Evolutionary conservation across 2,888 invertebrate genomes (phyloP).

Genomic region (Operophtera brumata): DNA sequence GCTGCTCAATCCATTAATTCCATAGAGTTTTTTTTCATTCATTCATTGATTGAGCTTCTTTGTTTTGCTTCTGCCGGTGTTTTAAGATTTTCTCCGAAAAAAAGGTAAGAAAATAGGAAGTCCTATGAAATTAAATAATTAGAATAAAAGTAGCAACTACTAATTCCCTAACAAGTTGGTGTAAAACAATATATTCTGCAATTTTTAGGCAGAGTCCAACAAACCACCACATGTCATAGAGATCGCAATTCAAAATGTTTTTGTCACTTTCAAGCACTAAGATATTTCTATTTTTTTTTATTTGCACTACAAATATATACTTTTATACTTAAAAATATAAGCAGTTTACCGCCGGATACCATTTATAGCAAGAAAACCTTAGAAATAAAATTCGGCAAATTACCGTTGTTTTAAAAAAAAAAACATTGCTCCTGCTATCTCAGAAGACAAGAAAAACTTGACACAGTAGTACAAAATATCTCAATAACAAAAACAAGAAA

Average conservation of each 20-base stretch:
- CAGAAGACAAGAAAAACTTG: no score
- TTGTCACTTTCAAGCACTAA: slow-evolving; percentile 17
- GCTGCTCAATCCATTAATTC: not conserved
- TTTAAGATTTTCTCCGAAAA: slow-evolving; percentile 15
- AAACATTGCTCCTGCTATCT: no score
- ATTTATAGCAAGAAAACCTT: no score
- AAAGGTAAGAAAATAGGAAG: slow-evolving; percentile 10
- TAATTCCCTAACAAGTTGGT: no score
- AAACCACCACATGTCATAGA: slow-evolving; percentile 26
- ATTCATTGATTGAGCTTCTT: slow-evolving; percentile 6
- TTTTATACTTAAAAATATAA: not conserved
- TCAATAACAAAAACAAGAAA: no score
- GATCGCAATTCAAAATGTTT: slow-evolving; percentile 22
- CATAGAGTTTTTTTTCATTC: slow-evolving; percentile 1
- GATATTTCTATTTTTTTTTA: not conserved
- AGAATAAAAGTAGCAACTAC: not conserved
- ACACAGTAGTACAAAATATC: no score
- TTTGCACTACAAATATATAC: not conserved
- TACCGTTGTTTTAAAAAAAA: no score
- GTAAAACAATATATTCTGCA: no score
- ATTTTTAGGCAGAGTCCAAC: no score
- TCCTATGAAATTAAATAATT: no score
- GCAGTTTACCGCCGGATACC: not conserved
- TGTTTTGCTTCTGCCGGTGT: slow-evolving; percentile 19
- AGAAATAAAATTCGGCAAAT: no score